Evolutionary conservation across 2,888 invertebrate genomes (phyloP), one percentile per base, ranked within the genome.

Genomic region (Eulithis testata): DNA sequence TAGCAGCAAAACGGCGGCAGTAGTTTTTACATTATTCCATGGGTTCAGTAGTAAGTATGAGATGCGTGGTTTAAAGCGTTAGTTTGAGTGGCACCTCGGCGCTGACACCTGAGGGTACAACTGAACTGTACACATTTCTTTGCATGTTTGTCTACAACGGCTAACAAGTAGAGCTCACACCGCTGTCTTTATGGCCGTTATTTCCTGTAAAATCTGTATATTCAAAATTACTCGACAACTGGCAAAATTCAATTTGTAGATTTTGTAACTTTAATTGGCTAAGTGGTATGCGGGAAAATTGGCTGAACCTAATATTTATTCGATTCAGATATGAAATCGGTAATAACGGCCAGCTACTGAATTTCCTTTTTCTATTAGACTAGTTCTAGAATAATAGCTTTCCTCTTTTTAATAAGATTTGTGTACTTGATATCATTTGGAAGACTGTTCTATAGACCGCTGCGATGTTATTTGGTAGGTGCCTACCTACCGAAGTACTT

Each of bases 181-280:
- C 80, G 79, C 76, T 84, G 80, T 78, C 70, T 70, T 79, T 74
- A 84, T 91, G 91, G 91, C 92, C 92, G 92, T 91, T 93, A 93
- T 91, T 92, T 87, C 91, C 91, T 80, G 73, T 78, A 59, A 53
- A 60, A 63, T 68, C 59, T 69, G 58, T 63, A 50, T 74, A 71
- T 81, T 80, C 76, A 60, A 72, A 72, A 69, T 73, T 70, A 69
- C 60, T 76, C 71, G 69, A 75, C 79, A 90, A 90, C 91, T 91
- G 91, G 91, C 92, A 90, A 92, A 93, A 92, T 91, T 89, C 68
- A 79, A 76, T 75, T 73, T 77, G 66, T 66, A 45, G 12, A 12
- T 45, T 9, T 11, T 40, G 40, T 40, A 49, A 9, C 14, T 65
- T 74, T 31, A 55, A 60, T 60, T 79, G 76, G 75, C 69, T 75